Conservation (phyloP, 2,797 vertebrate species). For the Tauraco hartlaubi region DNA sequence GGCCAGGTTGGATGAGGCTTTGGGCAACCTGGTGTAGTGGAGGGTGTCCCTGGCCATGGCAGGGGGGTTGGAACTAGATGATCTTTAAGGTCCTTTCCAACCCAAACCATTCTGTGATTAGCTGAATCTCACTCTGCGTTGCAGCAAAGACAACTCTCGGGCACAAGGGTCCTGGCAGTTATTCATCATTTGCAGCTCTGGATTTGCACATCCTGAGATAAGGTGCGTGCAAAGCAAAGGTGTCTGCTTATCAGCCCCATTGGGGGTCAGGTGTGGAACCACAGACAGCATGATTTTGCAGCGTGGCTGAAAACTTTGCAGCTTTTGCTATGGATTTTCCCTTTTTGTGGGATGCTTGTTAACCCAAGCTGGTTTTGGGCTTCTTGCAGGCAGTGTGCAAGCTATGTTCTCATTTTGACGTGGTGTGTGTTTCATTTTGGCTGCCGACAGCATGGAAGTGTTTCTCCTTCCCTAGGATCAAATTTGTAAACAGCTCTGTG, state of each 20-base stretch:
- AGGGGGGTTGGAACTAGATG: too few species aligned
- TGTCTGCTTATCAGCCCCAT: neutral
- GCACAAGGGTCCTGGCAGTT: neutral
- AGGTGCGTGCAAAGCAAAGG: neutral
- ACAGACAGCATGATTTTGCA: neutral
- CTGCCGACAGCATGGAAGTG: accelerated
- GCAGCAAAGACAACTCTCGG: neutral
- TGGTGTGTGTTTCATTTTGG: accelerated
- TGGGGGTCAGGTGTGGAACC: neutral
- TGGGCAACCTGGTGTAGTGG: too few species aligned
- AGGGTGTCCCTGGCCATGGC: too few species aligned
- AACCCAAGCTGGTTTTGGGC: neutral
- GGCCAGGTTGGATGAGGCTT: too few species aligned
- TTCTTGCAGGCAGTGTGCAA: accelerated
- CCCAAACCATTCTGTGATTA: too few species aligned
- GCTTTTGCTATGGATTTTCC: neutral
- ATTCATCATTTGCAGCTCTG: accelerated
- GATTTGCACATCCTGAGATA: neutral
- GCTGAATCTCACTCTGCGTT: accelerated
- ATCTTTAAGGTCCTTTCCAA: too few species aligned
- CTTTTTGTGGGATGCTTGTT: neutral
- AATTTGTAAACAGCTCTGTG: neutral
- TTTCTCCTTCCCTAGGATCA: neutral
- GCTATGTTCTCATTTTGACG: neutral
- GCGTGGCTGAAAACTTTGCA: too few species aligned